These are phyloP conservation scores for Chamaedrilus cognettii DNA, from an alignment of 2,888 invertebrate genomes.

Conservation along the genomic window DNA sequence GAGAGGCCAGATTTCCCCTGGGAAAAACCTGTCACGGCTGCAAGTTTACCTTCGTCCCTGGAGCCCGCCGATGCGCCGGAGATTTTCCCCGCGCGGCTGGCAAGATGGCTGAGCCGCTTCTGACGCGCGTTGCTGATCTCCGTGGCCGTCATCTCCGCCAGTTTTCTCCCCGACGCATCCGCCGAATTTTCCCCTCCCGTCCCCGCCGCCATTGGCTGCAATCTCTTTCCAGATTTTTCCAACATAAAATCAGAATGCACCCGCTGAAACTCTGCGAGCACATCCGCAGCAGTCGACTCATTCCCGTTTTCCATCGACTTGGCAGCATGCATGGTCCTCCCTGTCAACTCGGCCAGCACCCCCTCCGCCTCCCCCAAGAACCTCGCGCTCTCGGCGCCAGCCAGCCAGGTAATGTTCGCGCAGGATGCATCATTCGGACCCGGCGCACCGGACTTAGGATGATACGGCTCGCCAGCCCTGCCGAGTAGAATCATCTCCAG, in stretches of 20 bases:
- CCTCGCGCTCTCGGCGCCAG: not conserved
- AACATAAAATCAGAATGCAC: no score
- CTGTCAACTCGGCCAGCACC: not conserved
- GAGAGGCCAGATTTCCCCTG: no score
- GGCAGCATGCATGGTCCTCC: no score
- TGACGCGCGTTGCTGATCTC: not conserved
- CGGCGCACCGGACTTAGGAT: not conserved
- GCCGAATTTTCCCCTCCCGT: no score
- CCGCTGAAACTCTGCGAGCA: no score
- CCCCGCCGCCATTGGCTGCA: no score
- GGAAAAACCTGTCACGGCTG: not conserved
- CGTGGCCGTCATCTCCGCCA: not conserved
- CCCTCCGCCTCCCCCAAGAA: not conserved
- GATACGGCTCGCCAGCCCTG: not conserved
- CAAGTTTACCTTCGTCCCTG: no score
- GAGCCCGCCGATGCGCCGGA: not conserved
- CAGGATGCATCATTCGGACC: not conserved
- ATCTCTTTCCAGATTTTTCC: no score
- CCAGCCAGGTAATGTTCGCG: not conserved
- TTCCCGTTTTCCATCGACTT: no score
- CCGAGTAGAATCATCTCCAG: constrained; percentile 22
- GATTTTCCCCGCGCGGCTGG: not conserved
- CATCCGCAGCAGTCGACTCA: no score
- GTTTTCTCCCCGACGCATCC: no score
- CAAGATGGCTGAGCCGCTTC: not conserved